A percentile compares a stretch with the other conserved stretches of the same genome.
Evolutionary conservation across 2,113 vertebrate genomes (phyloP).

Genomic region (Daphoenositta chrysoptera): DNA sequence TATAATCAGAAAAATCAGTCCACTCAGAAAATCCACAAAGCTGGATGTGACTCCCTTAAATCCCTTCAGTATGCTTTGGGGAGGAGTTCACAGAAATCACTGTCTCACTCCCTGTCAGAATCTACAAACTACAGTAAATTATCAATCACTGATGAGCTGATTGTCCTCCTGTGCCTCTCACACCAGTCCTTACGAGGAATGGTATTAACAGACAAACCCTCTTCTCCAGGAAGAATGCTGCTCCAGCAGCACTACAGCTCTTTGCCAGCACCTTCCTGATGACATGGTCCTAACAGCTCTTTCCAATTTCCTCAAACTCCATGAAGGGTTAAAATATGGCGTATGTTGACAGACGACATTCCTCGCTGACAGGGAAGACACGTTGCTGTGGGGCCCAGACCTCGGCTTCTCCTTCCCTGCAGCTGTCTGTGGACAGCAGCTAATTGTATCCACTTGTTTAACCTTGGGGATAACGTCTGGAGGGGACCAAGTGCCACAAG

Average conservation of each 20-base stretch:
- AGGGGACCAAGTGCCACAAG: conserved; percentile 76
- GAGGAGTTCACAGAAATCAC: neutral
- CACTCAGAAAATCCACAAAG: neutral
- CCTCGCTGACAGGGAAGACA: conserved; percentile 73
- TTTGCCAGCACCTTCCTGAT: conserved; percentile 21
- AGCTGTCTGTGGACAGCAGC: conserved; percentile 80
- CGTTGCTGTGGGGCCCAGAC: conserved; percentile 62
- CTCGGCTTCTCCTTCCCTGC: conserved; percentile 70
- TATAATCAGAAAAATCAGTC: neutral
- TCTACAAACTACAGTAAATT: neutral
- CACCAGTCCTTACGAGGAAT: neutral
- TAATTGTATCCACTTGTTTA: conserved; percentile 81
- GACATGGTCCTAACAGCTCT: neutral
- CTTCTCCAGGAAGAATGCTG: neutral
- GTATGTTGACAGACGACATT: conserved; percentile 82
- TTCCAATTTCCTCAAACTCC: conserved; percentile 9
- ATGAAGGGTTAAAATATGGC: conserved; percentile 75
- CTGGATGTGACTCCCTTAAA: neutral
- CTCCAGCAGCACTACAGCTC: neutral
- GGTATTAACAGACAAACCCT: neutral
- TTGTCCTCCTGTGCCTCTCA: neutral
- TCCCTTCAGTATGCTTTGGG: neutral
- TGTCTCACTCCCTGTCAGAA: neutral
- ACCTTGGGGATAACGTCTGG: conserved; percentile 76
- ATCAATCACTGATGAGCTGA: neutral